A percentile compares a stretch with the other conserved stretches of the same genome.
Conservation (phyloP, 2,113 vertebrate genomes). For the Vireo altiloquus region DNA sequence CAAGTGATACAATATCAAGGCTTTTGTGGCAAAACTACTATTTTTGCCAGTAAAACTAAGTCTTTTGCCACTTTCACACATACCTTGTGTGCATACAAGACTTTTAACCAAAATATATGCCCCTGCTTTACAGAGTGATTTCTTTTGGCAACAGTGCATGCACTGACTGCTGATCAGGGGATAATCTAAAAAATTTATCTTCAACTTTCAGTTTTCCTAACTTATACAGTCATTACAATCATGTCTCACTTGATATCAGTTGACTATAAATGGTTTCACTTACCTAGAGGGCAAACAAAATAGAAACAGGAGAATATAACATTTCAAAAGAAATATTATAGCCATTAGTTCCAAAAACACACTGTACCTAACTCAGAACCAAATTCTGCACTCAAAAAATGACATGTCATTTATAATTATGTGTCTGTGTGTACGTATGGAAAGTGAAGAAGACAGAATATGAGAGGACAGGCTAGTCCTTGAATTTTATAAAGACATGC, state of each 20-base stretch:
- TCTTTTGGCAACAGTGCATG: background rate
- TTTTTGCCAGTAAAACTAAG: background rate
- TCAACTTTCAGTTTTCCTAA: background rate
- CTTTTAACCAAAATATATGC: background rate
- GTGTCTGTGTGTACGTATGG: background rate
- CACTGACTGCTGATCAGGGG: background rate
- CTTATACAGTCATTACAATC: background rate
- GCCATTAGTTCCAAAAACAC: slow-evolving; percentile 14
- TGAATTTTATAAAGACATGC: background rate
- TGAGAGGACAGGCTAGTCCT: background rate
- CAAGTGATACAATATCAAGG: background rate
- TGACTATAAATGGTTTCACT: background rate
- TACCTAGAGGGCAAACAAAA: background rate
- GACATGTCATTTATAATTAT: background rate
- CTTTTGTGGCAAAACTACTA: background rate
- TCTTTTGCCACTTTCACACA: background rate
- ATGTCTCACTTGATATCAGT: background rate
- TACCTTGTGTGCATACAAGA: background rate
- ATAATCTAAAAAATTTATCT: background rate
- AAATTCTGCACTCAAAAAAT: slow-evolving; percentile 9
- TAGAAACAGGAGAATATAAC: background rate
- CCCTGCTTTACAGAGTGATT: background rate
- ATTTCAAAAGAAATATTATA: background rate
- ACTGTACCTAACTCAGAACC: background rate
- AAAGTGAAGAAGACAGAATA: background rate